Conservation (phyloP, 2,888 invertebrate species). For the Trissolcus brochymenae region DNA sequence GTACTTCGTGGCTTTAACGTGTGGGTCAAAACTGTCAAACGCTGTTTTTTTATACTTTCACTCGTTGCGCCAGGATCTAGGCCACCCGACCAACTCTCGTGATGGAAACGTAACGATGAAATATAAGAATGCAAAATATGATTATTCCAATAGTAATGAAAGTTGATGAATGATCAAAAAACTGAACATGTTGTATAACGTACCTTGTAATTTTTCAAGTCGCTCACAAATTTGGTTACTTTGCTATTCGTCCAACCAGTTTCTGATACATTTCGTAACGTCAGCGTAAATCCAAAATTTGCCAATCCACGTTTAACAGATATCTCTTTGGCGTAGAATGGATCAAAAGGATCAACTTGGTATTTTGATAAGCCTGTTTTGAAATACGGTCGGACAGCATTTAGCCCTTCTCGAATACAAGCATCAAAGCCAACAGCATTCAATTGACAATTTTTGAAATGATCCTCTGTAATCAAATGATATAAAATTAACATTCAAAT, state of each 20-base stretch:
- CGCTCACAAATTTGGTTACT: constrained; percentile 84
- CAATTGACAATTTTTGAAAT: constrained; percentile 80
- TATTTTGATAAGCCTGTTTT: constrained; percentile 85
- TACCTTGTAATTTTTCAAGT: constrained; percentile 71
- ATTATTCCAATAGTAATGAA: neutral
- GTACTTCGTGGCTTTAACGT: neutral
- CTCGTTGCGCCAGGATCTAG: neutral
- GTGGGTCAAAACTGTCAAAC: no score
- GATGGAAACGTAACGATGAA: neutral
- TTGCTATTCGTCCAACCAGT: constrained; percentile 86
- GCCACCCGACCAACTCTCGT: no score
- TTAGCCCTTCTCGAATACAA: constrained; percentile 85
- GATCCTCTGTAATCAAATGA: constrained; percentile 71
- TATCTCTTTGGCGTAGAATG: constrained; percentile 84
- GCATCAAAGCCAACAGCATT: constrained; percentile 82
- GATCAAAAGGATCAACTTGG: constrained; percentile 86
- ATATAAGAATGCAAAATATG: neutral
- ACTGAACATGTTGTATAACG: neutral
- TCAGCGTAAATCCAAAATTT: constrained; percentile 83
- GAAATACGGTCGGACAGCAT: constrained; percentile 84
- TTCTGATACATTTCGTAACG: constrained; percentile 85
- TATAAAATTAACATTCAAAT: neutral
- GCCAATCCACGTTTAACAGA: constrained; percentile 81
- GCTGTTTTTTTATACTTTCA: neutral
- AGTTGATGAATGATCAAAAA: neutral